Base-by-base conservation (phyloP, 2,113 vertebrate genomes). In the Lathamus discolor region DNA sequence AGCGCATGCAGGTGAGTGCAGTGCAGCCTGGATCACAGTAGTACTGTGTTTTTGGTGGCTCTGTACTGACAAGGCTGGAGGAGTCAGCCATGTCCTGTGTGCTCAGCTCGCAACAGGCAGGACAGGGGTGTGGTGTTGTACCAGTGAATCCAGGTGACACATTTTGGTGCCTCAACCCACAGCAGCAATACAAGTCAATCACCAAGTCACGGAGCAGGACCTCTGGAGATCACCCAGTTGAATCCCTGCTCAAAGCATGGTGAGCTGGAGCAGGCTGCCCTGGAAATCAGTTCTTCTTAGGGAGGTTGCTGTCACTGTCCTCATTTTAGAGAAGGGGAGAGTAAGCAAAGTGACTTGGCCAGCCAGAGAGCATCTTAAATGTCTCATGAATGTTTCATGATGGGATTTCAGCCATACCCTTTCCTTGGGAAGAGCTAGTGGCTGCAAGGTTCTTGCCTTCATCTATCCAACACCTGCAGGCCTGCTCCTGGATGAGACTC, bases 41-140 rank as follows among this genome's bases (percentile, higher is more conserved):
- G 52, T 5, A 2, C 28, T 52, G 17, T 43, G 0, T 9, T 82
- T 87, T 73, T 52, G 82, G 63, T 64, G 64, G 51, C 62, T 73
- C 77, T 86, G 43, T 39, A 27, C 51, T 31, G 37, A 31, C 43
- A 15, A 17, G 37, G 24, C 48, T 48, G 8, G 48, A 75, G 39
- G 35, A 76, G 7, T 48, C 37, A 25, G 43, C n/a, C 5, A 0
- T 31, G 46, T 55, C 49, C 48, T 61, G 6, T 12, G 33, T 52
- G 33, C 37, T 61, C 10, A 7, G 67, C 7, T 85, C 46, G 31
- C 62, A 48, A 9, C 20, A 74, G 37, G 43, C 24, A 76, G 77
- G 54, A 37, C 59, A 6, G 4, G 18, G 2, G 0, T 1, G 2
- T 67, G 82, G 16, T 1, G 1, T 12, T 46, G 55, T 41, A 18